Evolutionary conservation across 2,113 vertebrate species (phyloP), one percentile per base, ranked within the genome.

Genomic region (Myiozetetes cayanensis): DNA sequence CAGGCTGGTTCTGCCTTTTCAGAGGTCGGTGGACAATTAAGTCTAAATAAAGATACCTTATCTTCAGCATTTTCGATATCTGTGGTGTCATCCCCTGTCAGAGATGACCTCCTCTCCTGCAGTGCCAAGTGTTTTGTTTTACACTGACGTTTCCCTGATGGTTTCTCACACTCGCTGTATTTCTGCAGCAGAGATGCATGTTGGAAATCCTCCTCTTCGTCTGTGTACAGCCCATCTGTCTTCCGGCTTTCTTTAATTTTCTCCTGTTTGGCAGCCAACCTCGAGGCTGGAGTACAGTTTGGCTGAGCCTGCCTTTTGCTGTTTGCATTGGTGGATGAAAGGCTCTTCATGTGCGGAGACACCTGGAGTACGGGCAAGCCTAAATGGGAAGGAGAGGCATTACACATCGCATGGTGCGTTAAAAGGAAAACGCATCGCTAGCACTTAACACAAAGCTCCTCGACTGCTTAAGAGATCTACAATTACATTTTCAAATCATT

Each of bases 51-150:
- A 95, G 97, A 97, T 97, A 98, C 98, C 98, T 98, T 98, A 96
- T 98, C 98, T 41, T 98, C 98, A 22, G 96, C 65, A 88, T 97
- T 98, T 96, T 98, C 98, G 73, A 98, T 97, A 96, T 98, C 97
- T 94, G 70, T 98, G 94, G 97, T 97, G 93, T 97, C 97, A 79
- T 98, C 98, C 76, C 97, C 98, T 10, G 98, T 95, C 87, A 97
- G 96, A 15, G 97, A 86, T 91, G 97, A 96, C 81, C 97, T 97
- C 79, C 98, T 98, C 97, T 99, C 99, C 96, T 98, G 98, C 91
- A 98, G 98, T 94, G 98, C 98, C 97, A 99, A 98, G 97, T 99
- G 99, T 97, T 99, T 99, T 98, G 99, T 99, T 98, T 99, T 99
- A 98, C 99, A 99, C 97, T 99, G 99, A 95, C 99, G 98, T 98